Evolutionary conservation across 2,113 vertebrate species (phyloP), one percentile per base, ranked within the genome.

Genomic region (Budorcas taxicolor): DNA sequence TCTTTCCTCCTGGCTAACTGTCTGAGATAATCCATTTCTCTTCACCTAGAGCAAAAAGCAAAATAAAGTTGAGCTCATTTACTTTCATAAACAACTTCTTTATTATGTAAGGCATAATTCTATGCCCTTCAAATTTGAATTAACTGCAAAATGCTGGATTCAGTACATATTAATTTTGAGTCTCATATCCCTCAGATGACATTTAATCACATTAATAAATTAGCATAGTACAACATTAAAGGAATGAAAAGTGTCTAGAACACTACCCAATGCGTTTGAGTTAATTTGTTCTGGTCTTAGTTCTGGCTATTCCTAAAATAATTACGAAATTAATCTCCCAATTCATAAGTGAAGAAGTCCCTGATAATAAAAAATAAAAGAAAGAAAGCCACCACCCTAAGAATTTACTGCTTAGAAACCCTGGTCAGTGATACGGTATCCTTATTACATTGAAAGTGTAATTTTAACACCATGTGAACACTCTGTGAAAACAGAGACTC

Each of bases 1-100:
- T 88, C 99, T 99, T 94, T 99, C 99, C 60, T 99, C 99, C 97
- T 99, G 99, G 98, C 98, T 99, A 93, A 99, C 96, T 0, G 94
- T 98, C 12, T 99, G 99, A 12, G 98, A 99, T 23, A 99, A 93
- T 17, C 99, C 99, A 67, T 99, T 99, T 98, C 99, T 99, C 98
- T 99, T 99, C 25, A 99, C 99, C 99, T 99, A 86, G 7, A 94
- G 55, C 85, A 94, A 62, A 92, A 93, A 94, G 27, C n/a, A 95
- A 92, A 97, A 76, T 3, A 74, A 85, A 92, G 36, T 83, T 93
- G 29, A 89, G 25, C 12, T 53, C 52, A 62, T 31, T 92, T 52
- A 89, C 95, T 50, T 45, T 76, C 40, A 76, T 27, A 36, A 87
- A 57, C 6, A 55, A 23, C 36, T 53, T 71, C 31, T 47, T 90